A percentile compares a stretch with the other conserved stretches of the same genome.
These are phyloP conservation scores for Anomalospiza imberbis DNA, from an alignment of 2,797 vertebrate genomes.

Conservation along the genomic window DNA sequence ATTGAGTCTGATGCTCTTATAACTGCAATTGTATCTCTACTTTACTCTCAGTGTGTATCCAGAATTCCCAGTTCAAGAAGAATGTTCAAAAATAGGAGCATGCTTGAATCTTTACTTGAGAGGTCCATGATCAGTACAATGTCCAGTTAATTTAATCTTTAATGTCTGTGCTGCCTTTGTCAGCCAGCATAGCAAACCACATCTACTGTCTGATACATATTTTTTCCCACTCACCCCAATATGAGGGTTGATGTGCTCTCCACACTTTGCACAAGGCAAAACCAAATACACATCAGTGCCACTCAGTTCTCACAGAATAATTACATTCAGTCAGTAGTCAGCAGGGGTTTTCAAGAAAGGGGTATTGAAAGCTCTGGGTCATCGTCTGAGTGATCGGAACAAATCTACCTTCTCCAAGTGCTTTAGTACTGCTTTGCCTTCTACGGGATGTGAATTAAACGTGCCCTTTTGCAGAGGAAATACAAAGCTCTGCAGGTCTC, in stretches of 20 bases:
- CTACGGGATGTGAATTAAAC: background rate
- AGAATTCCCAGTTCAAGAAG: background rate
- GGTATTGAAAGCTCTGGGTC: background rate
- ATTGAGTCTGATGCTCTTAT: background rate
- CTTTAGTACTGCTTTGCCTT: background rate
- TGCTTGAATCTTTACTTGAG: background rate
- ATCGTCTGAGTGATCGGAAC: background rate
- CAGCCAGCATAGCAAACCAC: background rate
- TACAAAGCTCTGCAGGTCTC: background rate
- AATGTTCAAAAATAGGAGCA: background rate
- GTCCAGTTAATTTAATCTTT: background rate
- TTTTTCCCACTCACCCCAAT: background rate
- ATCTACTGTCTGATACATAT: background rate
- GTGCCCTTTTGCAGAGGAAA: background rate
- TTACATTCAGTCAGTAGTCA: background rate
- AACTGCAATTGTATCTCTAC: background rate
- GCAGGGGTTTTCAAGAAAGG: background rate
- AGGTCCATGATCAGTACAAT: background rate
- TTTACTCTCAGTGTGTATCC: background rate
- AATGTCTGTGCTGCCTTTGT: background rate
- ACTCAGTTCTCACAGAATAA: background rate
- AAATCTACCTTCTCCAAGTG: background rate
- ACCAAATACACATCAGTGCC: background rate
- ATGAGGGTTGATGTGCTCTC: background rate
- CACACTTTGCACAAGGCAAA: background rate